Percentiles rank a stretch among this genome's conserved stretches.
Conservation (phyloP, 2,113 vertebrate genomes). For the Nycticryphes semicollaris region DNA sequence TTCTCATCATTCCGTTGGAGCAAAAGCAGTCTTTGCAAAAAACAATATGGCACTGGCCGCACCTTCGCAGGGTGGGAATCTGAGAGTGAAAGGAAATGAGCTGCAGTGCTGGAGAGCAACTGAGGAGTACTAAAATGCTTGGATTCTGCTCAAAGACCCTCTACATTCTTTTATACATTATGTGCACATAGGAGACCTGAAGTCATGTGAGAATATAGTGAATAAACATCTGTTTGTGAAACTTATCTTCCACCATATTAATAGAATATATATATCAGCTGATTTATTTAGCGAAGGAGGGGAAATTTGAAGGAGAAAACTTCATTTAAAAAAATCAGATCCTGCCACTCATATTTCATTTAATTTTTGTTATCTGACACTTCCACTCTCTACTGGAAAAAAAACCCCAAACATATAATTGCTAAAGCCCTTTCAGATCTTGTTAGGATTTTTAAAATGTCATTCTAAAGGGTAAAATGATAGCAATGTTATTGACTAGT, state of each 20-base stretch:
- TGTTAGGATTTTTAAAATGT: neutral
- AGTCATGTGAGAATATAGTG: neutral
- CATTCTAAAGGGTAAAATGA: neutral
- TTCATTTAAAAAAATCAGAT: neutral
- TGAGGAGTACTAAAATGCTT: neutral
- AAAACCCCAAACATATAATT: neutral
- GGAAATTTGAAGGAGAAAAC: neutral
- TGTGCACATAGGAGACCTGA: neutral
- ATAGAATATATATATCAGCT: neutral
- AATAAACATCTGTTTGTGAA: neutral
- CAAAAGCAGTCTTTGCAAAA: neutral
- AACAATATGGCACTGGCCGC: neutral
- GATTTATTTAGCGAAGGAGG: neutral
- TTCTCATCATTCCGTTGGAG: neutral
- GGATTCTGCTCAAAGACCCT: neutral
- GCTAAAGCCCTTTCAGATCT: neutral
- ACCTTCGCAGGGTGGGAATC: neutral
- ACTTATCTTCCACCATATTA: neutral
- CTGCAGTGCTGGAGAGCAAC: neutral
- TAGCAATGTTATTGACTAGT: neutral
- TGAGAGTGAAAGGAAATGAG: neutral
- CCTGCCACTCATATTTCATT: neutral
- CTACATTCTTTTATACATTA: neutral
- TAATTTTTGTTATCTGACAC: neutral
- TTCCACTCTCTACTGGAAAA: neutral